These are phyloP conservation scores for Rhopalosiphum nymphaeae DNA, from an alignment of 2,888 invertebrate species.

Conservation along the genomic window DNA sequence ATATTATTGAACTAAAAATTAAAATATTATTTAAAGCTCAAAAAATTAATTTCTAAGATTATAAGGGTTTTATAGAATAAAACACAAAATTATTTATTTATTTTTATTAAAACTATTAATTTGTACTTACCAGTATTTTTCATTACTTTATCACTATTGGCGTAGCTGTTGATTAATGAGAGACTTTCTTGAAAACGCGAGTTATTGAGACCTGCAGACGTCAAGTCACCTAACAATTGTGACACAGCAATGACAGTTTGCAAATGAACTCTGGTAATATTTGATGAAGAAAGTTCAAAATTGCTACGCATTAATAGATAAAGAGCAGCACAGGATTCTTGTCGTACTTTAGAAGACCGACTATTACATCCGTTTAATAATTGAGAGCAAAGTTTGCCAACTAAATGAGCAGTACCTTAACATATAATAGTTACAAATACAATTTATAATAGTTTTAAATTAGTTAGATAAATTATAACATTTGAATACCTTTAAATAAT, in stretches of 20 bases:
- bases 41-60: neutral
- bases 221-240: conserved; percentile 89
- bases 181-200: conserved; percentile 95
- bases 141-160: conserved; percentile 93
- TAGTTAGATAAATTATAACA: neutral
- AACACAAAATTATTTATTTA: too few species aligned
- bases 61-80: neutral
- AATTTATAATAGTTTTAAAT: neutral
- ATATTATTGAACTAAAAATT: neutral
- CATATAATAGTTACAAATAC: neutral
- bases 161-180: conserved; percentile 92
- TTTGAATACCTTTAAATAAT: conserved; percentile 80
- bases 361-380: conserved; percentile 88
- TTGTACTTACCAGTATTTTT: conserved; percentile 83
- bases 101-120: neutral
- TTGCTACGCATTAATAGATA: conserved; percentile 95
- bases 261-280: conserved; percentile 59
- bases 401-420: conserved; percentile 81
- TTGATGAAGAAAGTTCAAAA: conserved; percentile 82
- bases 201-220: conserved; percentile 83
- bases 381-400: conserved; percentile 85
- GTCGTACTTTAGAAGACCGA: conserved; percentile 84
- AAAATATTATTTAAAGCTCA: neutral
- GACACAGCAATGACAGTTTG: conserved; percentile 93
- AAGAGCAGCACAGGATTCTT: conserved; percentile 91